Conservation (phyloP, 2,888 invertebrate species). For the Torymus auratus region DNA sequence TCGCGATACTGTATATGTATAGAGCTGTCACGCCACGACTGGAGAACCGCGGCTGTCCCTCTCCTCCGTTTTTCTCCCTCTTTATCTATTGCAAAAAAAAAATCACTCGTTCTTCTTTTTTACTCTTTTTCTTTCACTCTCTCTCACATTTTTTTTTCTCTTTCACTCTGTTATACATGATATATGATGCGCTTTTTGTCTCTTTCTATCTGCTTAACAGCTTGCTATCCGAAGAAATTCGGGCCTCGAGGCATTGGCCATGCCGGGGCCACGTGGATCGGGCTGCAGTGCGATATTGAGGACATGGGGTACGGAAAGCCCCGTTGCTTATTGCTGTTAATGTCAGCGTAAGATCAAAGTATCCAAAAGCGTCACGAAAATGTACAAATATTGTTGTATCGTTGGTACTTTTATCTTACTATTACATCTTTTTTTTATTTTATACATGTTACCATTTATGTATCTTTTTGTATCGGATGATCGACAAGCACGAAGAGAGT, state of each 20-base stretch:
- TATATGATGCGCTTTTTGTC: constrained; percentile 49
- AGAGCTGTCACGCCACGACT: too few relatives aligned
- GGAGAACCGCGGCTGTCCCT: not conserved
- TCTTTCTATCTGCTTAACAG: constrained; percentile 78
- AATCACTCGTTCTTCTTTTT: constrained; percentile 14
- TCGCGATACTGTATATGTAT: too few relatives aligned
- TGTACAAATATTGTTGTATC: not conserved
- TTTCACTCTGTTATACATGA: constrained; percentile 51
- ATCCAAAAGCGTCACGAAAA: not conserved
- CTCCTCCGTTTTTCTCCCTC: constrained; percentile 13
- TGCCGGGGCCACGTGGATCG: constrained; percentile 90
- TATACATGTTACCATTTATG: not conserved
- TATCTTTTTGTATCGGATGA: not conserved
- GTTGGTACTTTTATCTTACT: constrained; percentile 37
- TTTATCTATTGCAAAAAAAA: constrained; percentile 6
- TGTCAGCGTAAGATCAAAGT: constrained; percentile 27
- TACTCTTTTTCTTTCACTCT: constrained; percentile 21
- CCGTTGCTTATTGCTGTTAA: constrained; percentile 57
- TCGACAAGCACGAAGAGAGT: constrained; percentile 9
- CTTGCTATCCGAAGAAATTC: constrained; percentile 97
- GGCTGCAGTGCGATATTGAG: constrained; percentile 90
- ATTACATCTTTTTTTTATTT: constrained; percentile 2
- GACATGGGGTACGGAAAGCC: constrained; percentile 78
- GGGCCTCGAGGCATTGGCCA: constrained; percentile 96
- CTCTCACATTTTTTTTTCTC: not conserved